Percentiles rank a stretch among this genome's conserved stretches.
Evolutionary conservation across 2,888 invertebrate genomes (phyloP).

Genomic region (Sesamia inferens): DNA sequence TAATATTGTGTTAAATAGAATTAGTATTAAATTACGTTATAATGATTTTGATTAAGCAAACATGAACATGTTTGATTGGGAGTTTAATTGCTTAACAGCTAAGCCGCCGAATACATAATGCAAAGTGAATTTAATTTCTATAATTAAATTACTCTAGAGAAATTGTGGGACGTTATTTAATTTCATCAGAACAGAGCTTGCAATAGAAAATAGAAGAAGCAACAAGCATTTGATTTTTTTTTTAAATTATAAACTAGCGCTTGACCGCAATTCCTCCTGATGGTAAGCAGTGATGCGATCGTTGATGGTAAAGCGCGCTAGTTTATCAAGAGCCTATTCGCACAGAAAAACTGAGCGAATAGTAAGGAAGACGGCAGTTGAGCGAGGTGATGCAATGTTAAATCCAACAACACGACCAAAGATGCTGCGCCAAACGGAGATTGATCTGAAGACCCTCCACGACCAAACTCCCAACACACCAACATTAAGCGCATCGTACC

Average conservation of each 20-base stretch:
- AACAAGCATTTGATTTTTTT: not conserved
- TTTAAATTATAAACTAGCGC: not conserved
- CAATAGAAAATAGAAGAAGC: not conserved
- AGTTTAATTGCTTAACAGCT: constrained; percentile 9
- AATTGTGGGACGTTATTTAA: constrained; percentile 6
- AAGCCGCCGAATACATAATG: constrained; percentile 14
- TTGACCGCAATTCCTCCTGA: no score
- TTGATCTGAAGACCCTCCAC: no score
- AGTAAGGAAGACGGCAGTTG: no score
- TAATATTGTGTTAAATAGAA: not conserved
- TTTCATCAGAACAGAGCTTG: not conserved
- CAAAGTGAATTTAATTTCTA: constrained; percentile 8
- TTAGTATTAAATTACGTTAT: not conserved
- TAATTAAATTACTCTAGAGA: not conserved
- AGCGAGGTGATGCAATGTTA: no score
- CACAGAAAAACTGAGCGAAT: no score
- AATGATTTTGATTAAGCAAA: constrained; percentile 10
- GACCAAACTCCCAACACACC: no score
- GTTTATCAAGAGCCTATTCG: no score
- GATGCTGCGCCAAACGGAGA: no score
- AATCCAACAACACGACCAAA: no score
- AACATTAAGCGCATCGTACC: no score
- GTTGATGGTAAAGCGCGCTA: no score
- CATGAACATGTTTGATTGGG: constrained; percentile 18
- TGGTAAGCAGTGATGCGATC: no score